phyloP scores from a whole-genome alignment of 2,888 invertebrate genomes.

The Sialis lutaria region DNA sequence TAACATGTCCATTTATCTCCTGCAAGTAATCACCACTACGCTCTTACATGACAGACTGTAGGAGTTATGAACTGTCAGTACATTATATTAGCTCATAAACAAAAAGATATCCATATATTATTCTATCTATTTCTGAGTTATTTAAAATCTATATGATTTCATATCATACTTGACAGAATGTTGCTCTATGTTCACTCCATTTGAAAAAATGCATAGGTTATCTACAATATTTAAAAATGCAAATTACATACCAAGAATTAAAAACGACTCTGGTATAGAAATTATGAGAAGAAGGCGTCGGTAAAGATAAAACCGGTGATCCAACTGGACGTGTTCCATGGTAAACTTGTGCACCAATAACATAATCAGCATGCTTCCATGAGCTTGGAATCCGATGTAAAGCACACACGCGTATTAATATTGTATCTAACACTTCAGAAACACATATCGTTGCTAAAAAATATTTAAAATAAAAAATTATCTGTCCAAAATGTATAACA shows the following conservation, averaged over 20 bases:
- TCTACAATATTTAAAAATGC: neutral
- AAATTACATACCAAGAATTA: slow-evolving; percentile 55
- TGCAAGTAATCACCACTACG: too few relatives aligned
- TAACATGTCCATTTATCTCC: too few relatives aligned
- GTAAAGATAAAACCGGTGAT: slow-evolving; percentile 51
- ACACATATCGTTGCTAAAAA: slow-evolving; percentile 46
- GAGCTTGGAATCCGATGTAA: slow-evolving; percentile 57
- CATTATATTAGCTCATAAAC: too few relatives aligned
- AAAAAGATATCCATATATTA: too few relatives aligned
- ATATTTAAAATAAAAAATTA: neutral
- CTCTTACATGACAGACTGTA: too few relatives aligned
- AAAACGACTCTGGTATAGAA: slow-evolving; percentile 73
- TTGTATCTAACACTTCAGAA: slow-evolving; percentile 53
- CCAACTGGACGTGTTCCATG: slow-evolving; percentile 73
- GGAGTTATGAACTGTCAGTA: too few relatives aligned
- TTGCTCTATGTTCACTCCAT: too few relatives aligned
- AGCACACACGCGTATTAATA: slow-evolving; percentile 67
- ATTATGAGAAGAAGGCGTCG: slow-evolving; percentile 44
- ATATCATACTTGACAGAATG: too few relatives aligned
- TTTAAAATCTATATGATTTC: too few relatives aligned
- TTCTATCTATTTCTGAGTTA: too few relatives aligned
- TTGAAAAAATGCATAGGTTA: neutral
- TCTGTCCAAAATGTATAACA: neutral
- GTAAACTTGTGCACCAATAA: slow-evolving; percentile 71
- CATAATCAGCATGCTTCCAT: slow-evolving; percentile 75